phyloP scores from a whole-genome alignment of 2,888 invertebrate species.

The Synergus japonicus region DNA sequence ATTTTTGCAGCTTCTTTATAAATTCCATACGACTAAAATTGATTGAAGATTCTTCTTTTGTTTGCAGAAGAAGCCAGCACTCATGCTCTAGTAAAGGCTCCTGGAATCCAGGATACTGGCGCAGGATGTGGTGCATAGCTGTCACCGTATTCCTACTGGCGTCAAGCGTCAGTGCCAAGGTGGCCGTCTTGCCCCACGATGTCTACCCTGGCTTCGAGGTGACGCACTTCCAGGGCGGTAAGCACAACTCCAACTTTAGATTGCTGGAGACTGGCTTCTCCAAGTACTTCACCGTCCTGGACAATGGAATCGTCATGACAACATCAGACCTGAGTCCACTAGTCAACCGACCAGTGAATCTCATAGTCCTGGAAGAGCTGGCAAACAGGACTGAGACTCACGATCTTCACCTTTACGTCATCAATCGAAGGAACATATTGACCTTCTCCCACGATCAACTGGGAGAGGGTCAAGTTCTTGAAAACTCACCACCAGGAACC shows the following conservation, averaged over 20 bases:
- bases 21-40: too few species aligned
- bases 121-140: constrained; percentile 70
- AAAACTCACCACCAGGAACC: constrained; percentile 87
- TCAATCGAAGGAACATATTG: constrained; percentile 90
- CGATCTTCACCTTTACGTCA: constrained; percentile 88
- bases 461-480: constrained; percentile 85
- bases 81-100: constrained; percentile 71
- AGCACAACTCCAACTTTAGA: constrained; percentile 80
- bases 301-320: constrained; percentile 94
- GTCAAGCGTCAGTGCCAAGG: constrained; percentile 57
- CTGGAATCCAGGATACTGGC: constrained; percentile 53
- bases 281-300: constrained; percentile 91
- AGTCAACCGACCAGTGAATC: constrained; percentile 88
- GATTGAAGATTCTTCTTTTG: background rate
- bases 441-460: constrained; percentile 84
- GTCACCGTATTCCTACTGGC: constrained; percentile 63
- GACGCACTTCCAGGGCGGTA: constrained; percentile 84
- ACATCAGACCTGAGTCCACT: constrained; percentile 90
- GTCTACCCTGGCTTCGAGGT: constrained; percentile 93
- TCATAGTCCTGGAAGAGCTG: constrained; percentile 89
- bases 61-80: constrained; percentile 56
- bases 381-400: constrained; percentile 89
- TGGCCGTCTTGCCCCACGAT: constrained; percentile 90
- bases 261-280: constrained; percentile 89
- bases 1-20: too few species aligned